phyloP scores from a whole-genome alignment of 2,888 invertebrate genomes.

The Pterostichus niger region DNA sequence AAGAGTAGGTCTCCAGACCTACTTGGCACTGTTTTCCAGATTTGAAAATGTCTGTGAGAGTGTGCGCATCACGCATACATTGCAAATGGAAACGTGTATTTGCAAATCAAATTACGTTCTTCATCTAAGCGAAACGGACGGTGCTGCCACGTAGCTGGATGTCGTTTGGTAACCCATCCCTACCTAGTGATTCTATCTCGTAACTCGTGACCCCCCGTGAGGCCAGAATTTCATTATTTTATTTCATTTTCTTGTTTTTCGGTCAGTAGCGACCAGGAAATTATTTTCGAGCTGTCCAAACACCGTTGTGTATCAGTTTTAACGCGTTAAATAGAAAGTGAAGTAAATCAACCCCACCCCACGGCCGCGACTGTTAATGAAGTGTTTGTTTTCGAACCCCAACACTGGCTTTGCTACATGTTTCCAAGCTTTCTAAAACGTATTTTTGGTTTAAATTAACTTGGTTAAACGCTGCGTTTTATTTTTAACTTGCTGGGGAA shows the following conservation, averaged over 20 bases:
- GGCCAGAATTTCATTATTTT: constrained; percentile 30
- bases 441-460: too few relatives aligned
- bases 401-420: too few relatives aligned
- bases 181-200: background rate
- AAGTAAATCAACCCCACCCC: background rate
- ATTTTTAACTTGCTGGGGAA: too few relatives aligned
- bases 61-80: constrained; percentile 12
- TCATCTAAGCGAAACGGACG: constrained; percentile 35
- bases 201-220: background rate
- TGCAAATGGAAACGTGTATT: constrained; percentile 30
- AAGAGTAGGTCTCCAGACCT: too few relatives aligned
- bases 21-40: too few relatives aligned
- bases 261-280: constrained; percentile 5
- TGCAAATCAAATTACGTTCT: constrained; percentile 46
- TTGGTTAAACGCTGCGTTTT: too few relatives aligned
- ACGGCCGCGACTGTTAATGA: constrained; percentile 6
- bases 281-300: constrained; percentile 16
- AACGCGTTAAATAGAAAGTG: background rate
- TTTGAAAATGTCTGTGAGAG: background rate
- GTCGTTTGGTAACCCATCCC: background rate
- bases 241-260: constrained; percentile 35
- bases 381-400: background rate
- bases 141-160: background rate
- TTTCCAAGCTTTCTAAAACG: too few relatives aligned
- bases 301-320: background rate